A percentile compares a stretch with the other conserved stretches of the same genome.
These are phyloP conservation scores for Eremobia ochroleuca DNA, from an alignment of 2,888 invertebrate species.

Conservation along the genomic window DNA sequence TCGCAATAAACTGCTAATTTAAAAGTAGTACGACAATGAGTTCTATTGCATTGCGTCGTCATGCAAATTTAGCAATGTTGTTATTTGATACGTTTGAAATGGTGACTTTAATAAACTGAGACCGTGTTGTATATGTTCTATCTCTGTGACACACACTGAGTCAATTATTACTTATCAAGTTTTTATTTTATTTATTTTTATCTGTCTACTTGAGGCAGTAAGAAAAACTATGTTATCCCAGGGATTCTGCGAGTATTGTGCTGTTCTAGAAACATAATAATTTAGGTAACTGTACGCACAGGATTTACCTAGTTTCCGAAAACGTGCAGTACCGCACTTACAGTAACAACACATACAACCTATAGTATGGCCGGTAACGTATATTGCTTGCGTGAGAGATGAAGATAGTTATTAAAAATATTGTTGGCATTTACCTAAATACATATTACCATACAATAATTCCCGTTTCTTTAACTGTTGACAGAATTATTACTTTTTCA, in stretches of 20 bases:
- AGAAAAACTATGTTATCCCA: not conserved
- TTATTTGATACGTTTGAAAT: constrained; percentile 83
- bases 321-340: not conserved
- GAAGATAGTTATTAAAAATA: not conserved
- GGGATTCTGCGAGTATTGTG: not conserved
- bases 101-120: constrained; percentile 77
- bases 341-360: not conserved
- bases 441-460: not conserved
- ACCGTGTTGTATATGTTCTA: constrained; percentile 53
- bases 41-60: constrained; percentile 77
- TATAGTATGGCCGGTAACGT: not conserved
- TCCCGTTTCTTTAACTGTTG: not conserved
- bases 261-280: not conserved
- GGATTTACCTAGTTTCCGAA: not conserved
- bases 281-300: not conserved
- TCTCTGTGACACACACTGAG: constrained; percentile 7
- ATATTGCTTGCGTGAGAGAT: not conserved
- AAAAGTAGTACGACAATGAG: constrained; percentile 69
- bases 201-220: not conserved
- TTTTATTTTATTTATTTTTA: not conserved
- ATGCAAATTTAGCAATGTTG: constrained; percentile 82
- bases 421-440: not conserved
- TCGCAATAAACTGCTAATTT: constrained; percentile 72
- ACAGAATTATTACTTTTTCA: constrained; percentile 6
- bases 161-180: not conserved